These are phyloP conservation scores for Neotoxoptera formosana DNA, from an alignment of 1,140 invertebrate species.

Conservation along the genomic window DNA sequence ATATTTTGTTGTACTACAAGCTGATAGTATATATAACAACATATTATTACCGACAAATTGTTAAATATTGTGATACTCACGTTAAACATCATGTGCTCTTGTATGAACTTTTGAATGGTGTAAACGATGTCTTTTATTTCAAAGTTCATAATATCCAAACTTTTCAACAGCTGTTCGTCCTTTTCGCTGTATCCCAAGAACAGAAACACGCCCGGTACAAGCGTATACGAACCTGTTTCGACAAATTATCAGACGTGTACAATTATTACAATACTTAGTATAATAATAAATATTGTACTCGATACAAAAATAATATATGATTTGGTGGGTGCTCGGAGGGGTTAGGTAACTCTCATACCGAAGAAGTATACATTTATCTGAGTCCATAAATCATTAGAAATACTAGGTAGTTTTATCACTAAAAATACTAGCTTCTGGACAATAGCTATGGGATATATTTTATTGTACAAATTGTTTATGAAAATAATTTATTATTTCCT, in stretches of 20 bases:
- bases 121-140: slow-evolving; percentile 34
- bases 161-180: slow-evolving; percentile 82
- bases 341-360: too few species aligned
- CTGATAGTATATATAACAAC: not conserved
- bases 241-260: not conserved
- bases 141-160: slow-evolving; percentile 54
- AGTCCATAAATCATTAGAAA: not conserved
- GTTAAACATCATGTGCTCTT: slow-evolving; percentile 35
- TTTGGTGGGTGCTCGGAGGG: too few species aligned
- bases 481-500: not conserved
- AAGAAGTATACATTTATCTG: not conserved
- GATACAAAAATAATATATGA: not conserved
- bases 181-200: slow-evolving; percentile 87
- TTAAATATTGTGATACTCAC: slow-evolving; percentile 25
- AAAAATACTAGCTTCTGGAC: not conserved
- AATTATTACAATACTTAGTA: not conserved
- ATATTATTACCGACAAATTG: not conserved
- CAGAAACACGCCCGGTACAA: slow-evolving; percentile 83
- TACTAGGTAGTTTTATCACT: not conserved
- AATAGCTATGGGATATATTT: not conserved
- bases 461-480: not conserved
- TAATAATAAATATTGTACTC: not conserved
- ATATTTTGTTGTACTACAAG: not conserved
- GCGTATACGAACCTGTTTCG: slow-evolving; percentile 74
- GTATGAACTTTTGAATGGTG: slow-evolving; percentile 26